Evolutionary conservation across 2,797 vertebrate species (phyloP), one percentile per base, ranked within the genome.

Genomic region (Salarias fasciatus): DNA sequence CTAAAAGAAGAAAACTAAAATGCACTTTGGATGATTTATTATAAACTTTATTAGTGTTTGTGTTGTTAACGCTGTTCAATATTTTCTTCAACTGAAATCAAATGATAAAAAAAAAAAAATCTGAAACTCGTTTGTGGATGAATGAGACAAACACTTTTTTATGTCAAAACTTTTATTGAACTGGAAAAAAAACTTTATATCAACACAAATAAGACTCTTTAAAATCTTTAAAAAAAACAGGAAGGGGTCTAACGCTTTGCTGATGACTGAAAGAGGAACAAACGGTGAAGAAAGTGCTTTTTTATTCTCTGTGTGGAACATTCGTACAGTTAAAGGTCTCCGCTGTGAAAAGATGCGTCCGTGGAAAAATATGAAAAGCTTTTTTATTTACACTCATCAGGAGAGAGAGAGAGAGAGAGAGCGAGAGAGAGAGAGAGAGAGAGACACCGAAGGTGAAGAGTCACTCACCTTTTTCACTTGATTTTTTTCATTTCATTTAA

Each of bases 241-340:
- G 65, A 38, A 49, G 41, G 64, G 59, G 51, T 79, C 69, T 14
- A 38, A 83, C 72, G 64, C 51, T 79, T 75, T 24, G 55, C 69
- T 70, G 73, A 77, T 63, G 63, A 69, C 61, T 80, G 66, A 70
- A n/a, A 59, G 33, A 78, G n/a, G n/a, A 75, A 77, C 41, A 53
- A 79, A 80, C 52, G 1, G 63, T 83, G 81, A 83, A 83, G 75
- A 91, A 91, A 90, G 88, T 90, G 87, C 88, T 83, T 84, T 68
- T 29, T 40, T 53, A 33, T 47, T 64, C 5, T 50, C n/a, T 45
- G 24, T 15, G 47, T 47, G 6, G 38, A 80, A 84, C 83, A 69
- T 85, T 83, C 64, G 62, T 7, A 2, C 51, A 56, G 55, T 76
- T 74, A 72, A 84, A 82, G 76, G 73, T 77, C 66, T 75, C 69